A percentile compares a stretch with the other conserved stretches of the same genome.
Evolutionary conservation across 2,797 vertebrate species (phyloP).

Genomic region (Sciaenops ocellatus): DNA sequence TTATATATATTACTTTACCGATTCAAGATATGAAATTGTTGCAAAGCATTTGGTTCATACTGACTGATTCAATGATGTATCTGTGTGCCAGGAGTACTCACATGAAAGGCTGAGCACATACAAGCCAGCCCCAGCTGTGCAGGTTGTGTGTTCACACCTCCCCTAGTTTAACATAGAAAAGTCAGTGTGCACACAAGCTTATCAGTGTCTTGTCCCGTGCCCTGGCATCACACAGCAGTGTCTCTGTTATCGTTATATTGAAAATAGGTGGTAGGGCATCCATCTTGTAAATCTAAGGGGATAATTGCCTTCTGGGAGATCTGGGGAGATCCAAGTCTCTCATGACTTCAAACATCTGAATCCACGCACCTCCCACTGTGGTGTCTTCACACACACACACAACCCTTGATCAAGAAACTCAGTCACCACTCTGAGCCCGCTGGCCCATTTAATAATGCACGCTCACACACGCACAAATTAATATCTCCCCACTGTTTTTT

Average conservation of each 20-base stretch:
- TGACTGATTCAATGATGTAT: neutral
- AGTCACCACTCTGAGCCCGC: constrained; percentile 52
- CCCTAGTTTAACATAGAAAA: constrained; percentile 10
- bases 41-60: neutral
- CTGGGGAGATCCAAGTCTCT: constrained; percentile 61
- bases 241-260: constrained; percentile 45
- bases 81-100: neutral
- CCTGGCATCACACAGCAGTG: constrained; percentile 13
- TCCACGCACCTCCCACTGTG: constrained; percentile 61
- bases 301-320: constrained; percentile 65
- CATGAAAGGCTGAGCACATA: constrained; percentile 44
- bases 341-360: constrained; percentile 72
- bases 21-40: neutral
- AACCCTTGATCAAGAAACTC: constrained; percentile 73
- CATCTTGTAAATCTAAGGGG: constrained; percentile 48
- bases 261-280: constrained; percentile 37
- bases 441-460: constrained; percentile 60
- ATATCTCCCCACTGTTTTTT: constrained; percentile 58
- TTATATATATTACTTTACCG: neutral
- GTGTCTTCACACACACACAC: constrained; percentile 35
- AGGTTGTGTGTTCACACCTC: constrained; percentile 19
- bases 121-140: constrained; percentile 29
- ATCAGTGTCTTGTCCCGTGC: constrained; percentile 20
- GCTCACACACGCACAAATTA: constrained; percentile 58
- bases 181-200: neutral